Percentiles rank a stretch among this genome's conserved stretches.
phyloP scores from a whole-genome alignment of 2,797 vertebrate genomes.

The Selene dorsalis region DNA sequence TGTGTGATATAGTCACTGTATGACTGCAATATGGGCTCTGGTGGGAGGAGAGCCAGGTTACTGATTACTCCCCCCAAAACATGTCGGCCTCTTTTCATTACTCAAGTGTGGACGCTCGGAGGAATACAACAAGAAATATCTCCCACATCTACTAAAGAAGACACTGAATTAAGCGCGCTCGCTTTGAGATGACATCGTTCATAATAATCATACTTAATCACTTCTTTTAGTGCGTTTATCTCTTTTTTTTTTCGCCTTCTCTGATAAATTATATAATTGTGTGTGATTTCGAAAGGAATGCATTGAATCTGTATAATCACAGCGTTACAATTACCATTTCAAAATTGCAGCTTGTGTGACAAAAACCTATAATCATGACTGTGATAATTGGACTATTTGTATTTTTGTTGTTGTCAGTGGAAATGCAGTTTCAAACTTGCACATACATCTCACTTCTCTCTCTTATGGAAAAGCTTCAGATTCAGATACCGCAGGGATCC shows the following conservation, averaged over 20 bases:
- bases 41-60: slow-evolving; percentile 52
- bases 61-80: slow-evolving; percentile 51
- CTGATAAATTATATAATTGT: no score
- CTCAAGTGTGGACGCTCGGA: slow-evolving; percentile 12
- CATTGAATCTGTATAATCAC: background rate
- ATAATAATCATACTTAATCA: background rate
- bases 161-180: background rate
- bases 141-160: slow-evolving; percentile 1
- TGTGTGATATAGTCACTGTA: slow-evolving; percentile 70
- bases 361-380: background rate
- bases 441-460: background rate
- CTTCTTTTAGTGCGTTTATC: no score
- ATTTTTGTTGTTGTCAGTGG: background rate
- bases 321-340: slow-evolving; percentile 6
- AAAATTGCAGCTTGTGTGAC: background rate
- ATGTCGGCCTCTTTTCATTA: slow-evolving; percentile 30
- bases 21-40: slow-evolving; percentile 50
- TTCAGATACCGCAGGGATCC: no score
- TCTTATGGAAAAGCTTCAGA: background rate
- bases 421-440: background rate
- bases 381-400: background rate
- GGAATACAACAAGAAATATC: slow-evolving; percentile 16
- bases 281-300: background rate
- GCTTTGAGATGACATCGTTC: background rate
- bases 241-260: no score